Percentiles rank a stretch among this genome's conserved stretches.
phyloP scores from a whole-genome alignment of 2,888 invertebrate genomes.

The Craniophora ligustri region DNA sequence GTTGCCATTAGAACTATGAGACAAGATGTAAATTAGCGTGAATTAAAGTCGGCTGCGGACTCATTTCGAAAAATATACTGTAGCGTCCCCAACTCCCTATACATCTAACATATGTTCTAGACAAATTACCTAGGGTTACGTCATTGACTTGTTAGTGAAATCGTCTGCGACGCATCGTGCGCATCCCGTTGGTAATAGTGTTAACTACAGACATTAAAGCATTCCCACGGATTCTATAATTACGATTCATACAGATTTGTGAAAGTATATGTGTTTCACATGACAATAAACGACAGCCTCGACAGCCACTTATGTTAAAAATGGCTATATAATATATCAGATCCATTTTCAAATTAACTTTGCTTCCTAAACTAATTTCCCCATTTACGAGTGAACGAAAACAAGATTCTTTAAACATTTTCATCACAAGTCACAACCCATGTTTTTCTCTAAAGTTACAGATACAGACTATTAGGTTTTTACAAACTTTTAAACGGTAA shows the following conservation, averaged over 20 bases:
- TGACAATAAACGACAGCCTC: slow-evolving; percentile 29
- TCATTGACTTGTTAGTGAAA: slow-evolving; percentile 31
- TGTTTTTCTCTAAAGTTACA: too few relatives aligned
- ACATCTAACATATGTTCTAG: not conserved
- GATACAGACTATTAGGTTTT: too few relatives aligned
- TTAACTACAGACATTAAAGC: slow-evolving; percentile 20
- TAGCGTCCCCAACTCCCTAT: too few relatives aligned
- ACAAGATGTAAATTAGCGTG: not conserved
- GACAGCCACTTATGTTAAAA: slow-evolving; percentile 6
- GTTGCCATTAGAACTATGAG: not conserved
- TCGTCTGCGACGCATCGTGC: slow-evolving; percentile 21
- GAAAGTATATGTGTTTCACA: slow-evolving; percentile 44
- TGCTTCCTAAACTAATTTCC: too few relatives aligned
- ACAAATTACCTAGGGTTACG: slow-evolving; percentile 1
- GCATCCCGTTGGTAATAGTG: slow-evolving; percentile 9
- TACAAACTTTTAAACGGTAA: too few relatives aligned
- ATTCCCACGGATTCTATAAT: slow-evolving; percentile 46
- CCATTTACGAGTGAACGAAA: too few relatives aligned
- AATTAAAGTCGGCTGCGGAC: not conserved
- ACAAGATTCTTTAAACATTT: too few relatives aligned
- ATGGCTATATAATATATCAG: too few relatives aligned
- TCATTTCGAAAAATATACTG: too few relatives aligned
- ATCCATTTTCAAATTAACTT: too few relatives aligned
- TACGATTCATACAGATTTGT: slow-evolving; percentile 42
- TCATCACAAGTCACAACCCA: too few relatives aligned